Evolutionary conservation across 1,140 invertebrate species (phyloP).

Genomic region (Vanessa tameamea): DNA sequence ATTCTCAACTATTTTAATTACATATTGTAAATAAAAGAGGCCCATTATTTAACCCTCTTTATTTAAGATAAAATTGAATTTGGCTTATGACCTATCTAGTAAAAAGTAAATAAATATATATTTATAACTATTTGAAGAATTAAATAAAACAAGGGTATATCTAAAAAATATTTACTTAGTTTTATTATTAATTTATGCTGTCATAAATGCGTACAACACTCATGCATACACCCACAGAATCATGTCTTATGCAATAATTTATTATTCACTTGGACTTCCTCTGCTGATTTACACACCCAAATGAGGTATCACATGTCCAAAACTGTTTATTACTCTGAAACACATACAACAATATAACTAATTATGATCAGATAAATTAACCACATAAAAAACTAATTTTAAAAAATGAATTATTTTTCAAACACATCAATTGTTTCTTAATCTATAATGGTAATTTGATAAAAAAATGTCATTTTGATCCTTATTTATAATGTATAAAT

Average conservation of each 20-base stretch:
- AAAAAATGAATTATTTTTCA: too few species aligned
- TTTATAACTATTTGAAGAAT: not conserved
- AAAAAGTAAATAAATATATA: not conserved
- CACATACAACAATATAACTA: constrained; percentile 6
- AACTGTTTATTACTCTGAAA: constrained; percentile 40
- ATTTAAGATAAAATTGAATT: too few species aligned
- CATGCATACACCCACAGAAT: constrained; percentile 47
- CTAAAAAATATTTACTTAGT: constrained; percentile 72
- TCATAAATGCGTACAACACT: constrained; percentile 57
- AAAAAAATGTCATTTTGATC: not conserved
- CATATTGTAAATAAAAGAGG: too few species aligned
- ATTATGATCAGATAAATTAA: too few species aligned
- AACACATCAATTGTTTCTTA: too few species aligned
- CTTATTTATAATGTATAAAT: not conserved
- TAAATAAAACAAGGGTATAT: constrained; percentile 45
- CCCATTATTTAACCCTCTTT: too few species aligned
- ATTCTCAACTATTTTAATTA: too few species aligned
- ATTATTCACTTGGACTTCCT: constrained; percentile 45
- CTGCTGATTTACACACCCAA: constrained; percentile 32
- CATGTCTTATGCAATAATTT: constrained; percentile 54
- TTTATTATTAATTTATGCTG: constrained; percentile 68
- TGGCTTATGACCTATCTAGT: not conserved
- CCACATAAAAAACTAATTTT: too few species aligned
- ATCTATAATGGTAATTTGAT: too few species aligned
- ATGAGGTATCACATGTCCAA: constrained; percentile 53